phyloP scores from a whole-genome alignment of 2,113 vertebrate species.

The Chionis minor region DNA sequence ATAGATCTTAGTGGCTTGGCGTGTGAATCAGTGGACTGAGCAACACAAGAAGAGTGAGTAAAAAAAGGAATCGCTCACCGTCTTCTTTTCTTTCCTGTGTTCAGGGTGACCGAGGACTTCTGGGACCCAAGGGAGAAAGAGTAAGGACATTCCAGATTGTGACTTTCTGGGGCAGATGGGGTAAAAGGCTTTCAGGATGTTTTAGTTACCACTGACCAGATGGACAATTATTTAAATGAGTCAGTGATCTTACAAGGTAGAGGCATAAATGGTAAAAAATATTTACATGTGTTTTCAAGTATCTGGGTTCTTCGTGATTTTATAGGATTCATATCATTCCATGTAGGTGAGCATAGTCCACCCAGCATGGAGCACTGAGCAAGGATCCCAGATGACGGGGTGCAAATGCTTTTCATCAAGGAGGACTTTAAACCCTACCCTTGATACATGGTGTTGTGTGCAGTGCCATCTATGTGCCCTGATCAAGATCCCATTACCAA shows the following conservation, averaged over 20 bases:
- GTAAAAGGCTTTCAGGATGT: background rate
- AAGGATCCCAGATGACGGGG: background rate
- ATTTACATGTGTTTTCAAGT: background rate
- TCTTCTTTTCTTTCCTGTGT: background rate
- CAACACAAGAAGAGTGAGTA: background rate
- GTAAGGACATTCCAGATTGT: constrained; percentile 63
- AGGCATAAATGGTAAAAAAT: background rate
- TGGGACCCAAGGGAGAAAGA: constrained; percentile 83
- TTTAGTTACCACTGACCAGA: background rate
- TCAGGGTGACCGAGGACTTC: constrained; percentile 82
- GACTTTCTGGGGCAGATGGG: background rate
- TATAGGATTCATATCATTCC: background rate
- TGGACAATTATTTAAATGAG: background rate
- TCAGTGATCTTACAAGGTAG: background rate
- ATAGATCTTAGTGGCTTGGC: background rate
- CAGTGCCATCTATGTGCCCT: background rate
- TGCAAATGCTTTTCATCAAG: background rate
- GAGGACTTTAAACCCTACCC: background rate
- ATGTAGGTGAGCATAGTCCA: background rate
- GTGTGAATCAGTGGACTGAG: background rate
- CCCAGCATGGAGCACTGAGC: accelerated
- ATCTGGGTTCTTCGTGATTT: background rate
- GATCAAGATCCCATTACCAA: background rate
- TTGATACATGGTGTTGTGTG: accelerated
- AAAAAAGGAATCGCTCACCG: background rate